phyloP scores from a whole-genome alignment of 2,888 invertebrate species.

The Leucophenga maculata region DNA sequence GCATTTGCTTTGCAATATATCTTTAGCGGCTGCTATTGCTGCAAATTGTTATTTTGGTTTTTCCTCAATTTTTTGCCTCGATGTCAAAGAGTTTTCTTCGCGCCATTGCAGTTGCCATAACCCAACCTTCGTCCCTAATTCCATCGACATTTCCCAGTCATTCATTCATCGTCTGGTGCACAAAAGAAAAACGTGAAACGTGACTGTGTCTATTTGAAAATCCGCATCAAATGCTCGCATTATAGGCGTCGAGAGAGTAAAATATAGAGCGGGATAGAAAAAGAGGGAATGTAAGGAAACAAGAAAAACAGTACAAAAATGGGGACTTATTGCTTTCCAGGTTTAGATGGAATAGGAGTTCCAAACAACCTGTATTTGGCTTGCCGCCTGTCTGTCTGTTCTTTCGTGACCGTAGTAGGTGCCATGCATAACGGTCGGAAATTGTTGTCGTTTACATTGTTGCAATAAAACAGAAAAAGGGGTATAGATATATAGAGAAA shows the following conservation, averaged over 20 bases:
- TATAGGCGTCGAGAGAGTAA: not conserved
- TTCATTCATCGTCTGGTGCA: too few species aligned
- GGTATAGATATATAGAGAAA: too few species aligned
- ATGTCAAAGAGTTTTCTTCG: not conserved
- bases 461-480: too few species aligned
- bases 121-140: not conserved
- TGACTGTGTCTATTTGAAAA: slow-evolving; percentile 23
- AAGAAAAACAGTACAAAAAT: too few species aligned
- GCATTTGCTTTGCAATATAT: not conserved
- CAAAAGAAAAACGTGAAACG: slow-evolving; percentile 13
- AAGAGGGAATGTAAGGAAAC: too few species aligned
- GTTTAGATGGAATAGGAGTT: too few species aligned
- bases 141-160: too few species aligned
- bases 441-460: slow-evolving; percentile 30
- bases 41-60: not conserved
- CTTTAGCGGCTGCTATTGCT: not conserved
- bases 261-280: too few species aligned
- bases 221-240: slow-evolving; percentile 12
- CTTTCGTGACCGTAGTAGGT: slow-evolving; percentile 14
- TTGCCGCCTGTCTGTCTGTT: too few species aligned
- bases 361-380: too few species aligned
- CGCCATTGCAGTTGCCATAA: not conserved
- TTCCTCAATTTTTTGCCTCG: not conserved
- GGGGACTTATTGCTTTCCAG: too few species aligned
- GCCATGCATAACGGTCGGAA: slow-evolving; percentile 22